A percentile compares a stretch with the other conserved stretches of the same genome.
Conservation (phyloP, 1,140 invertebrate species). For the Sesamia nonagrioides region DNA sequence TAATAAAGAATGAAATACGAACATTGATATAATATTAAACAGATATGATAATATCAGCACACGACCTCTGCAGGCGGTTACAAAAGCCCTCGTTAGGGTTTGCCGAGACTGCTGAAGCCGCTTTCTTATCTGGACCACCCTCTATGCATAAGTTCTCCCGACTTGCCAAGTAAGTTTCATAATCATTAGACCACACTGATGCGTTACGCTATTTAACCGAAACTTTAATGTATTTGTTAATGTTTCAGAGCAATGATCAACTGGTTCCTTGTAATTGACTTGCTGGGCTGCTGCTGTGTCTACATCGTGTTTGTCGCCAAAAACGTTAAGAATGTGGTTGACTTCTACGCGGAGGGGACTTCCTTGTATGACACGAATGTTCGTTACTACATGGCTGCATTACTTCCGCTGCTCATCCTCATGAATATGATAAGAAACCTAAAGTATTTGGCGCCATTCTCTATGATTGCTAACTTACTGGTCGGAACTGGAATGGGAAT, state of each 20-base stretch:
- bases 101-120: slow-evolving; percentile 94
- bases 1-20: too few relatives aligned
- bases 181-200: neutral
- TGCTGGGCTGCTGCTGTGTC: slow-evolving; percentile 99
- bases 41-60: too few relatives aligned
- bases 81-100: slow-evolving; percentile 93
- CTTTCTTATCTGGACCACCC: slow-evolving; percentile 93
- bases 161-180: slow-evolving; percentile 90
- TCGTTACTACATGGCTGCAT: slow-evolving; percentile 91
- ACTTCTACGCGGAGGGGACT: slow-evolving; percentile 87
- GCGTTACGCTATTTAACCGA: neutral
- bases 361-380: slow-evolving; percentile 87
- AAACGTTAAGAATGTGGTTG: slow-evolving; percentile 93
- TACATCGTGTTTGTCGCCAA: slow-evolving; percentile 98
- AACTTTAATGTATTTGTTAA: slow-evolving; percentile 33
- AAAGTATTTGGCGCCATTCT: slow-evolving; percentile 95
- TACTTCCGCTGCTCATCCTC: slow-evolving; percentile 91
- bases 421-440: slow-evolving; percentile 95
- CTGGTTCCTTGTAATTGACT: slow-evolving; percentile 96
- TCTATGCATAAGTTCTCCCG: slow-evolving; percentile 91
- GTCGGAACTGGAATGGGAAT: slow-evolving; percentile 93
- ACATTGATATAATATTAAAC: too few relatives aligned
- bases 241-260: slow-evolving; percentile 93
- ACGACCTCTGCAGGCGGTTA: slow-evolving; percentile 90
- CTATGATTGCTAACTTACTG: slow-evolving; percentile 94